Percentiles rank a stretch among this genome's conserved stretches.
phyloP scores from a whole-genome alignment of 2,113 vertebrate genomes.

The Porphyrio hochstetteri region DNA sequence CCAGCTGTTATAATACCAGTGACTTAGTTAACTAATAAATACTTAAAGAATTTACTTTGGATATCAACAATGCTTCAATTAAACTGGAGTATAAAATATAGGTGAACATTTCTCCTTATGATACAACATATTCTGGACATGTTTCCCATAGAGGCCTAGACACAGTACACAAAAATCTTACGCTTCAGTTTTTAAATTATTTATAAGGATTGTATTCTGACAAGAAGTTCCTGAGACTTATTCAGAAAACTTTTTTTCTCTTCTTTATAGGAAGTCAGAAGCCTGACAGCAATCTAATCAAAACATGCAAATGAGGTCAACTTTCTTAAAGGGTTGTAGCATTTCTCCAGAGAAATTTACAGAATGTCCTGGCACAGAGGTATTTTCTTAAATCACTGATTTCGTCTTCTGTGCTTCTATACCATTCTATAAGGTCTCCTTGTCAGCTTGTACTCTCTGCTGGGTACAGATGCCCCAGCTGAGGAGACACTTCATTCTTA shows the following conservation, averaged over 20 bases:
- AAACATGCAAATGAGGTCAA: constrained; percentile 80
- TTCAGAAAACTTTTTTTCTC: background rate
- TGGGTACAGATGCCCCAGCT: background rate
- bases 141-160: background rate
- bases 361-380: constrained; percentile 44
- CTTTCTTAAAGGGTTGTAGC: constrained; percentile 70
- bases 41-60: constrained; percentile 16
- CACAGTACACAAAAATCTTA: background rate
- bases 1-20: background rate
- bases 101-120: background rate
- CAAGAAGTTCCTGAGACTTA: background rate
- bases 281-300: constrained; percentile 75
- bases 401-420: constrained; percentile 19
- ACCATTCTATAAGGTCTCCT: background rate
- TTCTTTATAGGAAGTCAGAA: constrained; percentile 24
- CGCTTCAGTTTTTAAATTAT: background rate
- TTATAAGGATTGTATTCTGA: background rate
- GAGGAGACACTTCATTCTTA: constrained; percentile 19
- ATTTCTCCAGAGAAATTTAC: constrained; percentile 78
- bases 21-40: constrained; percentile 36
- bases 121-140: background rate
- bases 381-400: constrained; percentile 41
- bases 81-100: background rate
- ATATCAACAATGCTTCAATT: constrained; percentile 8
- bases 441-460: constrained; percentile 1